These are phyloP conservation scores for Holacanthus passer DNA, from an alignment of 2,113 vertebrate genomes.

Conservation along the genomic window DNA sequence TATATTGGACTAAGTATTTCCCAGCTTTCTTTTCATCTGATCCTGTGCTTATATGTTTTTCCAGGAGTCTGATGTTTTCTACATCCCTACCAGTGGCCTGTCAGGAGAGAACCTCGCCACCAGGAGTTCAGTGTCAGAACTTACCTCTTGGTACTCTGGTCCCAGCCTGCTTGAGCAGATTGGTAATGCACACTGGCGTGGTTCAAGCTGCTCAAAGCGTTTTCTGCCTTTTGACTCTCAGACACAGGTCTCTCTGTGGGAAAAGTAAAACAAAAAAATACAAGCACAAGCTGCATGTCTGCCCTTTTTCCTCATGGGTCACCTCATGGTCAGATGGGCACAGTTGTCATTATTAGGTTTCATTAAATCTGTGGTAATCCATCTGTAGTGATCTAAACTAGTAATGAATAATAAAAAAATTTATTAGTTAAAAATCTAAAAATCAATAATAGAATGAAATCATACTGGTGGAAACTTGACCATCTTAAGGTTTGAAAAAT, in stretches of 20 bases:
- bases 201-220: background rate
- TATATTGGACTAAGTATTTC: background rate
- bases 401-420: background rate
- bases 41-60: constrained; percentile 44
- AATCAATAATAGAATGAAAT: background rate
- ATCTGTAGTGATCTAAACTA: background rate
- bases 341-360: background rate
- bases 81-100: constrained; percentile 95
- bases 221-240: background rate
- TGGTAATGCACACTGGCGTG: constrained; percentile 81
- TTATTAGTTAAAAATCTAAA: background rate
- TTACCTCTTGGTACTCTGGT: constrained; percentile 94
- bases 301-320: background rate
- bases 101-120: constrained; percentile 94
- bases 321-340: background rate
- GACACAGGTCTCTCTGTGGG: background rate
- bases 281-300: background rate
- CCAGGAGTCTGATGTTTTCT: constrained; percentile 96
- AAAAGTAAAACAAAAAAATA: background rate
- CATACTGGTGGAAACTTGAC: background rate
- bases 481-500: background rate
- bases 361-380: background rate
- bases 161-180: constrained; percentile 95
- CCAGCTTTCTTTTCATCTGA: background rate
- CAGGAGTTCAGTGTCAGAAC: constrained; percentile 86